Percentiles rank a stretch among this genome's conserved stretches.
Evolutionary conservation across 2,113 vertebrate genomes (phyloP).

Genomic region (Scomber scombrus): DNA sequence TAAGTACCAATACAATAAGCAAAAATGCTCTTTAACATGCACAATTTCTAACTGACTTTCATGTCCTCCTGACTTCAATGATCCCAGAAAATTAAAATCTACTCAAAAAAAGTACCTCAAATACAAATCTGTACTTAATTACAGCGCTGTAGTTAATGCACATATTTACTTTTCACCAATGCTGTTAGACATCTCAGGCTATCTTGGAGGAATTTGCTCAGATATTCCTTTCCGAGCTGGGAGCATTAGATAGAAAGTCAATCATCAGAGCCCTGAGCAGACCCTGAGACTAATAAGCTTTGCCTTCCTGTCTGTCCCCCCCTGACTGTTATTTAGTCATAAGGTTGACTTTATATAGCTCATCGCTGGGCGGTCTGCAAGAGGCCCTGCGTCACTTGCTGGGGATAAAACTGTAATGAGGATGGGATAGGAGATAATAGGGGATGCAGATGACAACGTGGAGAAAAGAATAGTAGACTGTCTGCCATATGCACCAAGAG

Average conservation of each 20-base stretch:
- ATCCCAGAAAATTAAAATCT: too few relatives aligned
- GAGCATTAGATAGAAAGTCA: background rate
- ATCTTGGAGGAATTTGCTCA: too few relatives aligned
- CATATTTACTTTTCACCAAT: background rate
- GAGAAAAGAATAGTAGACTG: background rate
- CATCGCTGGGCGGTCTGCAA: background rate
- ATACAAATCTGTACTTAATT: too few relatives aligned
- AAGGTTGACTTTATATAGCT: constrained; percentile 20
- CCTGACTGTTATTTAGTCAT: background rate
- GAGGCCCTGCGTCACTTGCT: constrained; percentile 22
- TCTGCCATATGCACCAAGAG: background rate
- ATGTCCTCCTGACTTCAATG: too few relatives aligned
- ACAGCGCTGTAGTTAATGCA: too few relatives aligned
- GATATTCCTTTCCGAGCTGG: background rate
- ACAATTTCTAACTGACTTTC: too few relatives aligned
- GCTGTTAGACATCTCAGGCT: too few relatives aligned
- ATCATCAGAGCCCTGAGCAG: background rate
- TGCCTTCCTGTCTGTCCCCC: constrained; percentile 7
- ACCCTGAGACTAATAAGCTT: constrained; percentile 47
- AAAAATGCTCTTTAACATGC: too few relatives aligned
- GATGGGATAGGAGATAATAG: constrained; percentile 22
- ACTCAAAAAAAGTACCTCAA: too few relatives aligned
- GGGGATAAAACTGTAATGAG: constrained; percentile 36
- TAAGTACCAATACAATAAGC: too few relatives aligned
- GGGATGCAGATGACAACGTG: constrained; percentile 10